Evolutionary conservation across 2,888 invertebrate species (phyloP), one percentile per base, ranked within the genome.

Genomic region (Ochlodes sylvanus): DNA sequence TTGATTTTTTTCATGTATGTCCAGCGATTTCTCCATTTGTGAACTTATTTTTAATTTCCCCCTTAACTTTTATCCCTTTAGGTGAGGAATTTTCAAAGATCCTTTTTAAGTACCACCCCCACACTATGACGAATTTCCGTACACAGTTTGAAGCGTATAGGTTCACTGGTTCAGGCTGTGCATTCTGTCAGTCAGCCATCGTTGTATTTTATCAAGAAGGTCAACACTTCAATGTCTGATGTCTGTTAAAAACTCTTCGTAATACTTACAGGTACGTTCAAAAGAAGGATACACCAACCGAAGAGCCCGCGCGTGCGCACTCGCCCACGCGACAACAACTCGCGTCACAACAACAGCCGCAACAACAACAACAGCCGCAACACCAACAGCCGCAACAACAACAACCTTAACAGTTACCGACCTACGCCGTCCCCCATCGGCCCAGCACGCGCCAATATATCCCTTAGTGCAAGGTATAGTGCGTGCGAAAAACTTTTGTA

Each of bases 291-390:
- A 71, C 74, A 0, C 56, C 56, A 1, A 47, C 19, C 14, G 71
- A 76, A 0, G 88, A 88, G 34, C 86, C 88, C 0, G 85, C 87
- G 71, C 82, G 87, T 0, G 88, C 90, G 70, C 89, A 89, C 62
- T 88, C 89, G 0, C 89, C 89, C 2, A 72, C 84, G 34, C 75
- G 84, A 19, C 84, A 77, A 55, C 73, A 77, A n/a, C n/a, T n/a
- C n/a, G 32, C 32, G 52, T 34, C 27, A 56, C 57, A 32, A 10
- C 10, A 38, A 12, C 10, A 38, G 12, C 9, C 68, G 44, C 38
- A 54, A 54, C 57, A 38, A 12, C 50, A 61, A 32, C 62, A 69
- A 56, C 65, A 60, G 65, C n/a, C n/a, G n/a, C n/a, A n/a, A n/a
- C n/a, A n/a, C n/a, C n/a, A n/a, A n/a, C n/a, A n/a, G n/a, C n/a